These are phyloP conservation scores for Noctilio leporinus DNA, from an alignment of 2,113 vertebrate species.

Conservation along the genomic window DNA sequence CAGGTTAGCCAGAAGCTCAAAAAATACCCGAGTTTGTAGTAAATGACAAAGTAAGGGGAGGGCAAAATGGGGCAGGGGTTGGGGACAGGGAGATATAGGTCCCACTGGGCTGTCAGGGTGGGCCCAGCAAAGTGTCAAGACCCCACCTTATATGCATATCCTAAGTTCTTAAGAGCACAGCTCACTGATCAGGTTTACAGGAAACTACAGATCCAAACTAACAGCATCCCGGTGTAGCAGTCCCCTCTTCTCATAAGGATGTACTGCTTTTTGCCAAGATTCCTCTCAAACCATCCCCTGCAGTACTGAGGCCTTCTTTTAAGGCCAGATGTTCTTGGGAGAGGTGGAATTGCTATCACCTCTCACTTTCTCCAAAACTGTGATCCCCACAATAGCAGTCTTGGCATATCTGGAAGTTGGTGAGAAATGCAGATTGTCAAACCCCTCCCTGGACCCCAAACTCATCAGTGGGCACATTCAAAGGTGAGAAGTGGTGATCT, in stretches of 20 bases:
- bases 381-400: not conserved
- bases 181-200: not conserved
- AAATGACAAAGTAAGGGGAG: not conserved
- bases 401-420: not conserved
- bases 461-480: too few relatives aligned
- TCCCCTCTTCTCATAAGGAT: not conserved
- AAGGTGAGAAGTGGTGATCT: not conserved
- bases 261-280: not conserved
- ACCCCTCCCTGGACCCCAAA: not conserved
- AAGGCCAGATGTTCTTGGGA: not conserved
- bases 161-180: not conserved
- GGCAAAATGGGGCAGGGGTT: not conserved
- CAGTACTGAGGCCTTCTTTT: not conserved
- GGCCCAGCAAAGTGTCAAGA: not conserved
- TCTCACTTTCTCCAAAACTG: not conserved
- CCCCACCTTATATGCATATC: accelerated
- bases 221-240: not conserved
- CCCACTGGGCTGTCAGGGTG: not conserved
- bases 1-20: not conserved
- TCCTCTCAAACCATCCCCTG: not conserved
- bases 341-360: not conserved
- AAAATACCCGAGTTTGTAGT: not conserved
- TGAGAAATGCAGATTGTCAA: not conserved
- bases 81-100: not conserved
- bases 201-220: not conserved